A percentile compares a stretch with the other conserved stretches of the same genome.
Evolutionary conservation across 2,888 invertebrate genomes (phyloP).

Genomic region (Notocelia uddmanniana): DNA sequence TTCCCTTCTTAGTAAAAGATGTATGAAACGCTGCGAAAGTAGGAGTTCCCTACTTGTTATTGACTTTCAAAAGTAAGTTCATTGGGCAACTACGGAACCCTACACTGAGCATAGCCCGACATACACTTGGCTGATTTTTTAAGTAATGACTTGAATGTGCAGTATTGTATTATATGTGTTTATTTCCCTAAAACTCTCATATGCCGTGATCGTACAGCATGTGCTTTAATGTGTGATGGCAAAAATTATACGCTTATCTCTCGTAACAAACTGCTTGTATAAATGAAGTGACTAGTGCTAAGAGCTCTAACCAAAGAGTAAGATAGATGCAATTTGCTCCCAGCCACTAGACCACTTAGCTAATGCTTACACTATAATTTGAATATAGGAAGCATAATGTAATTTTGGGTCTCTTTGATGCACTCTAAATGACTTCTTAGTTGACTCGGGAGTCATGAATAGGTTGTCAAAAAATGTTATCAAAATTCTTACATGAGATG

Average conservation of each 20-base stretch:
- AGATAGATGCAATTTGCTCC: slow-evolving; percentile 45
- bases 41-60: too few relatives aligned
- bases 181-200: not conserved
- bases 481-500: too few relatives aligned
- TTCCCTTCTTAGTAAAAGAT: too few relatives aligned
- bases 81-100: too few relatives aligned
- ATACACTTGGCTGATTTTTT: too few relatives aligned
- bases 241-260: not conserved
- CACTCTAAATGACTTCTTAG: not conserved
- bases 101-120: too few relatives aligned
- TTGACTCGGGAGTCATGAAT: not conserved
- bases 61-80: too few relatives aligned
- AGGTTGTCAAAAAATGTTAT: not conserved
- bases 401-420: slow-evolving; percentile 15
- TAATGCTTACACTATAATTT: slow-evolving; percentile 40
- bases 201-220: not conserved
- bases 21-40: too few relatives aligned
- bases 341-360: slow-evolving; percentile 43
- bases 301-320: slow-evolving; percentile 25
- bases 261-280: not conserved
- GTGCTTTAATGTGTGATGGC: not conserved
- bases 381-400: slow-evolving; percentile 35
- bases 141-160: not conserved
- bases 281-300: slow-evolving; percentile 13
- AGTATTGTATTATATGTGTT: too few relatives aligned